These are phyloP conservation scores for Gymnoscopelus microlampas DNA, from an alignment of 2,797 vertebrate genomes.

Conservation along the genomic window DNA sequence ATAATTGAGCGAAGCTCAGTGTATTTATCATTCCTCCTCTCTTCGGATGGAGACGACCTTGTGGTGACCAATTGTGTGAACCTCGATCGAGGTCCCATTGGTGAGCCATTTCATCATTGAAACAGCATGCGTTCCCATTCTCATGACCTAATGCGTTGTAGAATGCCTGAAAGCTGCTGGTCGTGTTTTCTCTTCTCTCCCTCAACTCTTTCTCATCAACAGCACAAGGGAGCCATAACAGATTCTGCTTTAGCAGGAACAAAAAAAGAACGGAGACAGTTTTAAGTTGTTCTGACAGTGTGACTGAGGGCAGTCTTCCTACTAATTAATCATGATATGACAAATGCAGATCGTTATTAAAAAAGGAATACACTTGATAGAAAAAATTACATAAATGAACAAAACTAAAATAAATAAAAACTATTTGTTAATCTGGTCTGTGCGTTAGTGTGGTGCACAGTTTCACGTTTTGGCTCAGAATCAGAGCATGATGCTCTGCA, in stretches of 20 bases:
- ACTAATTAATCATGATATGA: neutral
- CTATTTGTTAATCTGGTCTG: neutral
- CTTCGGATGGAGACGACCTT: constrained; percentile 73
- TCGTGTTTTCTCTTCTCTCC: constrained; percentile 77
- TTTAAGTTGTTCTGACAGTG: constrained; percentile 46
- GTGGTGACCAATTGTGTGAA: constrained; percentile 70
- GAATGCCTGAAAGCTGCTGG: constrained; percentile 77
- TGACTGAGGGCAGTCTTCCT: neutral
- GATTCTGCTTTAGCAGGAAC: constrained; percentile 20
- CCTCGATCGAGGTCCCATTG: constrained; percentile 71
- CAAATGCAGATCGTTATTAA: neutral
- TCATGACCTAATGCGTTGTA: constrained; percentile 86
- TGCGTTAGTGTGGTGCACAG: constrained; percentile 33
- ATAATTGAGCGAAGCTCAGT: constrained; percentile 67
- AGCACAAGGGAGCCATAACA: constrained; percentile 59
- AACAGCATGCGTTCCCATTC: constrained; percentile 78
- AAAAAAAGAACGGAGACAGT: constrained; percentile 52
- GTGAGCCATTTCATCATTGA: constrained; percentile 81
- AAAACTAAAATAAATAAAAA: no score
- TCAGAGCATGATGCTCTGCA: constrained; percentile 16
- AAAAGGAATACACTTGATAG: no score
- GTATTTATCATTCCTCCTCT: constrained; percentile 76
- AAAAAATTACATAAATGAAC: no score
- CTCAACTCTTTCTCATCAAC: constrained; percentile 67
- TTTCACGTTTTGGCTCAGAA: constrained; percentile 58